phyloP scores from a whole-genome alignment of 2,113 vertebrate species.

The Myotis yumanensis region DNA sequence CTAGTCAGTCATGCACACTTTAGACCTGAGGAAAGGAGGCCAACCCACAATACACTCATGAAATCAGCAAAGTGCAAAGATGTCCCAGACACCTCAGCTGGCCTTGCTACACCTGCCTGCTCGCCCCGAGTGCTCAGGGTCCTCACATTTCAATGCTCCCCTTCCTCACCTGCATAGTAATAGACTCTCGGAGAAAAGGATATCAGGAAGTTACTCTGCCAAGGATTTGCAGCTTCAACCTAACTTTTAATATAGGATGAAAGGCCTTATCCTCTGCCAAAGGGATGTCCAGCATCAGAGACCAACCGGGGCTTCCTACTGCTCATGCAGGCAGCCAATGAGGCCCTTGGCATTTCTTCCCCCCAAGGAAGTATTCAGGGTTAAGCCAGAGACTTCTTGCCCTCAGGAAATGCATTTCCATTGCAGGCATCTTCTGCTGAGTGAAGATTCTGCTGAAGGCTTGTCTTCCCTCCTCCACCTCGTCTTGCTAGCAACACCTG shows the following conservation, averaged over 20 bases:
- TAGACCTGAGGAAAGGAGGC: background rate
- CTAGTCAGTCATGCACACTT: background rate
- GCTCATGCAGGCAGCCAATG: background rate
- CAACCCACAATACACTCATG: background rate
- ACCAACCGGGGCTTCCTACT: background rate
- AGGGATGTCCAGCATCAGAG: background rate
- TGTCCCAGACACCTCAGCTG: background rate
- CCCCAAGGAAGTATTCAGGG: background rate
- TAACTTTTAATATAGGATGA: background rate
- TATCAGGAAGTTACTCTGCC: background rate
- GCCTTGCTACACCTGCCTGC: background rate
- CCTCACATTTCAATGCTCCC: background rate
- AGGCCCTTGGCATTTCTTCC: background rate
- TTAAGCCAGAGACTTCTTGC: background rate
- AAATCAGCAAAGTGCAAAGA: background rate
- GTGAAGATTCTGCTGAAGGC: background rate
- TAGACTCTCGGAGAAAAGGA: background rate
- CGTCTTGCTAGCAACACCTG: background rate
- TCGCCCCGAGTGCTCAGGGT: background rate
- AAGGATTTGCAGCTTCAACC: background rate
- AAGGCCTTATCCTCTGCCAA: background rate
- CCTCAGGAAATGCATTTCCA: constrained; percentile 20
- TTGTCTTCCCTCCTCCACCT: background rate
- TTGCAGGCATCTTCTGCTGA: background rate
- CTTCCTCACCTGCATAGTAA: background rate